Percentiles rank a stretch among this genome's conserved stretches.
phyloP scores from a whole-genome alignment of 2,888 invertebrate species.

The Ommatoiulus sabulosus region DNA sequence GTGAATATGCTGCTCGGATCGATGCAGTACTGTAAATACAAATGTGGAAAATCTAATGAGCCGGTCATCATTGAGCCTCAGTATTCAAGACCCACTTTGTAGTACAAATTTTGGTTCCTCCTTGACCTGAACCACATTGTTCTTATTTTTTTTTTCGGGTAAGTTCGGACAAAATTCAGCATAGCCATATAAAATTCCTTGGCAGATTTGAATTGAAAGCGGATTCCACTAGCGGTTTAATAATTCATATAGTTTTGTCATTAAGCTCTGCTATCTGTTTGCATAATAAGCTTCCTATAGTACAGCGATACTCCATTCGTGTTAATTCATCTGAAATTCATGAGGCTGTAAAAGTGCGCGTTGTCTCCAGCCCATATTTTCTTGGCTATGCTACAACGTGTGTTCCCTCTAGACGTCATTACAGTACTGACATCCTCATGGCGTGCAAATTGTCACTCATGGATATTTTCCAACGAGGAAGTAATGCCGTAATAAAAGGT shows the following conservation, averaged over 20 bases:
- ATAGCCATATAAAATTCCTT: neutral
- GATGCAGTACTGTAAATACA: neutral
- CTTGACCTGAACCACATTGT: no score
- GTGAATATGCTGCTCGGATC: neutral
- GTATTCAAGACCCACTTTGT: neutral
- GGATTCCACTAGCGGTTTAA: neutral
- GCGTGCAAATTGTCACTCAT: slow-evolving; percentile 2
- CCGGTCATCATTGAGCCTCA: neutral
- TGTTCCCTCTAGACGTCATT: neutral
- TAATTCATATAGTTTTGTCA: neutral
- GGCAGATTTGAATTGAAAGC: neutral
- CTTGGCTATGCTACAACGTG: neutral
- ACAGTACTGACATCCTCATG: neutral
- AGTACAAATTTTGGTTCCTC: no score
- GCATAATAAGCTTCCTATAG: slow-evolving; percentile 10
- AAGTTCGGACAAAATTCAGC: neutral
- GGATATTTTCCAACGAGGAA: slow-evolving; percentile 9
- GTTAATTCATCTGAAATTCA: neutral
- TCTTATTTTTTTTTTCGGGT: no score
- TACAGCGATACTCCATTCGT: slow-evolving; percentile 2
- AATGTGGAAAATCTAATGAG: slow-evolving; percentile 6
- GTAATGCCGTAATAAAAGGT: neutral
- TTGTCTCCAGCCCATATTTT: neutral
- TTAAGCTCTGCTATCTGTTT: neutral
- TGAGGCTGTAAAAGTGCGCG: neutral